Conservation (phyloP, 2,113 vertebrate genomes). For the Barnardius zonarius region DNA sequence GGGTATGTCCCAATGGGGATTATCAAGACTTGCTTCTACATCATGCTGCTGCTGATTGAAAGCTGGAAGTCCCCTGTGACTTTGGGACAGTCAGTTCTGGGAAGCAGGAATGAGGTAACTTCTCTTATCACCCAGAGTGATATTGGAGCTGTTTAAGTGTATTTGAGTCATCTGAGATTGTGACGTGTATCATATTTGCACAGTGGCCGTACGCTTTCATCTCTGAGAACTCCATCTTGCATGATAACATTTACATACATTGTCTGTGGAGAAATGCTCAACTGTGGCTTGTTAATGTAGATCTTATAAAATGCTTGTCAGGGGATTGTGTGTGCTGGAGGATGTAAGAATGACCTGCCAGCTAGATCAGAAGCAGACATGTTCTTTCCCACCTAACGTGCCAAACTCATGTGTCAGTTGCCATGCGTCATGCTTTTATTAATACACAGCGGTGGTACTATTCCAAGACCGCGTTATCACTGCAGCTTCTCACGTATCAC, state of each 20-base stretch:
- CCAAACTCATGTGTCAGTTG: neutral
- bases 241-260: neutral
- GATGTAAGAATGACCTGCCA: neutral
- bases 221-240: neutral
- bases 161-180: neutral
- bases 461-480: neutral
- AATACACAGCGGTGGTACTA: neutral
- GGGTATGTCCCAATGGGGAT: neutral
- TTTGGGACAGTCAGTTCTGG: neutral
- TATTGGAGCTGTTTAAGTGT: neutral
- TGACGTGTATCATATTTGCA: neutral
- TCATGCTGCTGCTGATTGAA: neutral
- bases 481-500: neutral
- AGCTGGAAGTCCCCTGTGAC: neutral
- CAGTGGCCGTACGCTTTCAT: fast-evolving
- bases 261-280: neutral
- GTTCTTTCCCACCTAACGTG: neutral
- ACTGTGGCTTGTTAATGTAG: neutral
- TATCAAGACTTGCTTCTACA: neutral
- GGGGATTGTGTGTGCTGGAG: neutral
- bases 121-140: neutral
- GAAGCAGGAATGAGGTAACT: neutral
- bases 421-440: neutral
- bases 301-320: neutral
- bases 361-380: constrained; percentile 1